phyloP scores from a whole-genome alignment of 2,113 vertebrate species.

The Chroicocephalus ridibundus region DNA sequence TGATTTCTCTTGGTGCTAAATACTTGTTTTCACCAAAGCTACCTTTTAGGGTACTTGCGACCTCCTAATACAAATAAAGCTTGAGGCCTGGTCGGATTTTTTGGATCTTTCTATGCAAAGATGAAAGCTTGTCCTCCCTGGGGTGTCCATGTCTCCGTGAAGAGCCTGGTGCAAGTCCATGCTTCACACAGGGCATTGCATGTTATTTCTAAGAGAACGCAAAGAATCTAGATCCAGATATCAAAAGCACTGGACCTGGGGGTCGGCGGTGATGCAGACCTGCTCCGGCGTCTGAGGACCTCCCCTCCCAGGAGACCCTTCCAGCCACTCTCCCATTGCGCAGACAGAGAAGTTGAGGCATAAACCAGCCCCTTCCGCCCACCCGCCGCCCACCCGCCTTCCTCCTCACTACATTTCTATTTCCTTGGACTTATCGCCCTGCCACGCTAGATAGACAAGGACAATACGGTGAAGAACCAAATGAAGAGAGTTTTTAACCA shows the following conservation, averaged over 20 bases:
- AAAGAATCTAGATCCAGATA: not conserved
- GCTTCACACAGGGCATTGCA: accelerated
- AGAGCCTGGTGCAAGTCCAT: accelerated
- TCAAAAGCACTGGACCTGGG: not conserved
- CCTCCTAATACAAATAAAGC: not conserved
- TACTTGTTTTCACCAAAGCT: not conserved
- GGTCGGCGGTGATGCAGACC: not conserved
- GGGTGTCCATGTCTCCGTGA: accelerated
- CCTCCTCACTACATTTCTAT: not conserved
- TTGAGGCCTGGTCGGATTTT: not conserved
- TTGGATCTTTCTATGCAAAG: not conserved
- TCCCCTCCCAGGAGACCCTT: not conserved
- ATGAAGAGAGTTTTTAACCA: conserved; percentile 30
- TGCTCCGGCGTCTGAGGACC: accelerated
- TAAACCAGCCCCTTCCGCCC: not conserved
- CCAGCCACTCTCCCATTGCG: not conserved
- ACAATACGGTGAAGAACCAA: not conserved
- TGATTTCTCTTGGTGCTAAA: not conserved
- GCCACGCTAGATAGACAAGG: not conserved
- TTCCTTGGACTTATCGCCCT: not conserved
- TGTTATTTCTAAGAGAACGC: accelerated
- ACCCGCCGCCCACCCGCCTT: not conserved
- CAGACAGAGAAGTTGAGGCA: not conserved
- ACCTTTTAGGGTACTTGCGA: not conserved
- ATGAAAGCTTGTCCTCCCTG: not conserved